Percentiles rank a stretch among this genome's conserved stretches.
Conservation (phyloP, 1,140 invertebrate species). For the Dendroctonus ponderosae region DNA sequence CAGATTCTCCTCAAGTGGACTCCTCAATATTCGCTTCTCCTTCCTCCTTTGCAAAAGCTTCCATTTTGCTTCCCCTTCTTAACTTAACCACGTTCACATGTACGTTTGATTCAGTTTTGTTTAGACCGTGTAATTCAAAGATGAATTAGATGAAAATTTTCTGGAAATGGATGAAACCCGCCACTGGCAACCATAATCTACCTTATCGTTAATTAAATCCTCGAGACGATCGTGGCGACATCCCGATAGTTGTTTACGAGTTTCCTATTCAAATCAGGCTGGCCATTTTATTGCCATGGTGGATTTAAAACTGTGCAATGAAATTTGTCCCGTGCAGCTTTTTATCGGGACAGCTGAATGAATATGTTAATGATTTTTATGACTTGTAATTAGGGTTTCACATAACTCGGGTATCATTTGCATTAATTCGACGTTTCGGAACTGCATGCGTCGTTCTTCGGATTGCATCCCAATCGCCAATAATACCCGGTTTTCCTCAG, state of each 20-base stretch:
- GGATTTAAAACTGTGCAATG: slow-evolving; percentile 32
- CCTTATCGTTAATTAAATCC: slow-evolving; percentile 32
- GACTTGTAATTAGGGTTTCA: slow-evolving; percentile 29
- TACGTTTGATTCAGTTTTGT: no score
- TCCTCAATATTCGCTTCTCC: no score
- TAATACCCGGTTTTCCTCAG: no score
- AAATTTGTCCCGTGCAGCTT: slow-evolving; percentile 33
- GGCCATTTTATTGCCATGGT: slow-evolving; percentile 25
- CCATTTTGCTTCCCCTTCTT: no score
- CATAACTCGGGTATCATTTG: slow-evolving; percentile 25
- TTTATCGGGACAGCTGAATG: slow-evolving; percentile 27
- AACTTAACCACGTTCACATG: no score
- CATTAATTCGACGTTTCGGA: slow-evolving; percentile 17
- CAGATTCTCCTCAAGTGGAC: no score
- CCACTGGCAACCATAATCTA: slow-evolving; percentile 3
- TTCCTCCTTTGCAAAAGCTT: no score
- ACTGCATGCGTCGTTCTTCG: slow-evolving; percentile 3
- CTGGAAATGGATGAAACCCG: no score
- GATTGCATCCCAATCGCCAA: not conserved
- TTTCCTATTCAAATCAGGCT: slow-evolving; percentile 32
- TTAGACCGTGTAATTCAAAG: no score
- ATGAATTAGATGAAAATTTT: no score
- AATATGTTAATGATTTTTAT: slow-evolving; percentile 35
- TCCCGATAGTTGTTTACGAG: slow-evolving; percentile 35
- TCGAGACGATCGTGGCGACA: slow-evolving; percentile 30